A percentile compares a stretch with the other conserved stretches of the same genome.
Conservation (phyloP, 1,140 invertebrate genomes). For the Drosophila rhopaloa region DNA sequence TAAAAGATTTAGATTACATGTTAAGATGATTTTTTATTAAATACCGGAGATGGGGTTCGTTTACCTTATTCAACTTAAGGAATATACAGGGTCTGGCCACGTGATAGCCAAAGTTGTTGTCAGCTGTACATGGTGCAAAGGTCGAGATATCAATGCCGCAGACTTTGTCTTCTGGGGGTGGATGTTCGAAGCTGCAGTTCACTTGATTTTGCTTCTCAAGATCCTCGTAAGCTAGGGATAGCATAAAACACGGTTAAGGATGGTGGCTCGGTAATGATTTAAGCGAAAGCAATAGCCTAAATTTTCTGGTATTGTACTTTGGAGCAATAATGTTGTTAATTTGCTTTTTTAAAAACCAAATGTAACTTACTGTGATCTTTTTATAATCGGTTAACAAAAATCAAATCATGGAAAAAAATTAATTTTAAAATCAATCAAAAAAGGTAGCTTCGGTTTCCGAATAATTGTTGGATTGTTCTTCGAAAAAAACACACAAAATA, state of each 20-base stretch:
- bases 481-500: too few relatives aligned
- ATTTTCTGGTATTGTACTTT: not conserved
- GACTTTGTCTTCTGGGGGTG: constrained; percentile 67
- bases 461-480: too few relatives aligned
- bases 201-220: constrained; percentile 76
- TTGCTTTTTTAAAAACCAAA: constrained; percentile 1
- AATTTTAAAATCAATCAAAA: constrained; percentile 1
- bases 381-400: constrained; percentile 45
- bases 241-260: not conserved
- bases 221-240: constrained; percentile 69
- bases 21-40: not conserved
- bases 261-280: not conserved
- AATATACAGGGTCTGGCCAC: constrained; percentile 92
- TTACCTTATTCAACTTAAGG: constrained; percentile 91
- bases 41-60: too few relatives aligned
- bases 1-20: constrained; percentile 22
- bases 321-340: constrained; percentile 4
- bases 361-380: constrained; percentile 69
- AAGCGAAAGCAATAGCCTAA: not conserved
- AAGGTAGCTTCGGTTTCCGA: not conserved
- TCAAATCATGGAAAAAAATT: constrained; percentile 36
- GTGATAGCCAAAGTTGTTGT: constrained; percentile 91
- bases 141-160: constrained; percentile 63
- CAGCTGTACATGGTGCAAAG: constrained; percentile 86
- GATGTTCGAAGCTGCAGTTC: constrained; percentile 75